Percentiles rank a stretch among this genome's conserved stretches.
These are phyloP conservation scores for Rhynchonema sp. DNA, from an alignment of 2,888 invertebrate genomes.

Conservation along the genomic window DNA sequence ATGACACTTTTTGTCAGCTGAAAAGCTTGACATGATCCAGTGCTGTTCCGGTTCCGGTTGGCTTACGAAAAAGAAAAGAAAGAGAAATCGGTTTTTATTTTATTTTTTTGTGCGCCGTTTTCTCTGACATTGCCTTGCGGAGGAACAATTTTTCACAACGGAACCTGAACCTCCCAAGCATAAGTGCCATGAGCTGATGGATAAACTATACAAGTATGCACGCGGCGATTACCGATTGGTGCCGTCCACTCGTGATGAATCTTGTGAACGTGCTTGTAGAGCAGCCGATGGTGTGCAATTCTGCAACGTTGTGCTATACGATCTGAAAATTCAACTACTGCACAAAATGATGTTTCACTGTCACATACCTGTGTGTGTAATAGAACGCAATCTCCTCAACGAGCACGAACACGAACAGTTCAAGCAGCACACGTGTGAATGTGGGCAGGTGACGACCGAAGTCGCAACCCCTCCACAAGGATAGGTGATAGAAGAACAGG, in stretches of 20 bases:
- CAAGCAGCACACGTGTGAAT: constrained; percentile 53
- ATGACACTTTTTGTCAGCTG: too few species aligned
- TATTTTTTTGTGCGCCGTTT: too few species aligned
- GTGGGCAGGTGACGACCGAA: constrained; percentile 50
- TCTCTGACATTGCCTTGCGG: too few species aligned
- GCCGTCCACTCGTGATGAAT: constrained; percentile 72
- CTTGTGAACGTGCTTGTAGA: constrained; percentile 64
- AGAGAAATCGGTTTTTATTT: too few species aligned
- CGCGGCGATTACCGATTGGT: constrained; percentile 52
- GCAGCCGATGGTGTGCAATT: constrained; percentile 48
- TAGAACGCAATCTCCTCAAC: constrained; percentile 63
- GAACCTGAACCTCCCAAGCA: too few species aligned
- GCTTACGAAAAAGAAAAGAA: too few species aligned
- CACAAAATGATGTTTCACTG: neutral
- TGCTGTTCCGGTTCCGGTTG: too few species aligned
- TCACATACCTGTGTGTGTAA: constrained; percentile 51
- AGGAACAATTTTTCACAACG: too few species aligned
- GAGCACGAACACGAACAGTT: constrained; percentile 50
- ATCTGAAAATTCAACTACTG: neutral
- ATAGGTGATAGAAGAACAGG: constrained; percentile 41
- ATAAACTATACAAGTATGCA: too few species aligned
- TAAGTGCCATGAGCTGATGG: too few species aligned
- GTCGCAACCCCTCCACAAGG: constrained; percentile 48
- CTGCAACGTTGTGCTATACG: too few species aligned
- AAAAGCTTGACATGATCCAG: too few species aligned